These are phyloP conservation scores for Anableps anableps DNA, from an alignment of 2,797 vertebrate species.

Conservation along the genomic window DNA sequence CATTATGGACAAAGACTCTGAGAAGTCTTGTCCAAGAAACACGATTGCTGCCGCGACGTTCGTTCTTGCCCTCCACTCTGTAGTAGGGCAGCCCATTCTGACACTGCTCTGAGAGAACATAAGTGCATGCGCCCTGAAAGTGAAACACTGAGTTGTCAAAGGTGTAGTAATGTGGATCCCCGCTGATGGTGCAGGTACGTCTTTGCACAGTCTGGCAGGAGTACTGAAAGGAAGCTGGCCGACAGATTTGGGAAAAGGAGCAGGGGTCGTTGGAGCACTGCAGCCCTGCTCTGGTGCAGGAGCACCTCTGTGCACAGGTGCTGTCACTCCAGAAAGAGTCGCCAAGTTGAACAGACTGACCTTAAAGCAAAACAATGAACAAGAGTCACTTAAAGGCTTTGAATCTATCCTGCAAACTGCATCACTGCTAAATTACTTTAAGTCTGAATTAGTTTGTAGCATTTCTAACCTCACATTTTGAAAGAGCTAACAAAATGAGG, in stretches of 20 bases:
- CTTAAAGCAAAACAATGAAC: conserved; percentile 32
- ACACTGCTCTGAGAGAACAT: conserved; percentile 74
- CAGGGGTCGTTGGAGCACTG: conserved; percentile 61
- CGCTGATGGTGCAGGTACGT: conserved; percentile 69
- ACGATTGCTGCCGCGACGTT: conserved; percentile 60
- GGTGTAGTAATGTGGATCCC: conserved; percentile 80
- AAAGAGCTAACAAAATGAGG: background rate
- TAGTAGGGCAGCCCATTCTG: conserved; percentile 46
- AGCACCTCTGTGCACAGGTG: conserved; percentile 67
- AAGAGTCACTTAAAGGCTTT: background rate
- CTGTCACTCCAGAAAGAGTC: conserved; percentile 72
- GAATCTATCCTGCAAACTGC: no score
- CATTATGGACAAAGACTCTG: conserved; percentile 65
- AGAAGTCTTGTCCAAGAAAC: conserved; percentile 74
- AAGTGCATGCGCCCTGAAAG: conserved; percentile 81
- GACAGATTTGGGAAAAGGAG: conserved; percentile 65
- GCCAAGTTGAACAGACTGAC: conserved; percentile 24
- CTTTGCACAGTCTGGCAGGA: conserved; percentile 58
- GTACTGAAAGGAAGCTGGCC: conserved; percentile 34
- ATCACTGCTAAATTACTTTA: no score
- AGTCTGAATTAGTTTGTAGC: background rate
- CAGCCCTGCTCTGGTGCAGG: conserved; percentile 54
- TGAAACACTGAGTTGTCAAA: conserved; percentile 72
- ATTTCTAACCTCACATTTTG: background rate
- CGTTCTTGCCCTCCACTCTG: conserved; percentile 77